These are phyloP conservation scores for Podarcis muralis DNA, from an alignment of 2,113 vertebrate species.

Conservation along the genomic window DNA sequence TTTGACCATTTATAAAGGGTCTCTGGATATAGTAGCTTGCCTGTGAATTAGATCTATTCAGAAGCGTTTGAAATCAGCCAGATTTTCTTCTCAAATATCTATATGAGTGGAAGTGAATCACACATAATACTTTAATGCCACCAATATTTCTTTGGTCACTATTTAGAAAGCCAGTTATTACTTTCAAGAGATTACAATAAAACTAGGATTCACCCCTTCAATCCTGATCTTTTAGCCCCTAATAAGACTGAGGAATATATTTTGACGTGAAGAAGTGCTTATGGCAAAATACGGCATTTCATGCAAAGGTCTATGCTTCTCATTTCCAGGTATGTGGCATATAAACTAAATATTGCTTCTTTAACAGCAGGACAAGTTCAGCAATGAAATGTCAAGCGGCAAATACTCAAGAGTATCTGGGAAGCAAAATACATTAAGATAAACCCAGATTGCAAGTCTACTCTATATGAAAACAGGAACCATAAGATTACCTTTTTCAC, in stretches of 20 bases:
- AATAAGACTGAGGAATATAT: background rate
- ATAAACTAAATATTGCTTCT: conserved; percentile 2
- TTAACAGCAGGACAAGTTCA: conserved; percentile 20
- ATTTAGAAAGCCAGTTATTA: background rate
- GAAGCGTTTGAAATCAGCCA: background rate
- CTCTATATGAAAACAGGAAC: conserved; percentile 14
- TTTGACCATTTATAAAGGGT: background rate
- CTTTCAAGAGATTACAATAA: conserved; percentile 13
- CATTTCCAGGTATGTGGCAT: conserved; percentile 10
- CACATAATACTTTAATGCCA: background rate
- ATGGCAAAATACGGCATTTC: conserved; percentile 19
- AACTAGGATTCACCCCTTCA: conserved; percentile 22
- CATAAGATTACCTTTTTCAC: conserved; percentile 31
- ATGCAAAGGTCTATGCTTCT: conserved; percentile 17
- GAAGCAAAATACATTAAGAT: background rate
- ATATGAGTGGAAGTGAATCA: background rate
- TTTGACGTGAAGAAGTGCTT: conserved; percentile 25
- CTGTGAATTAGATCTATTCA: background rate
- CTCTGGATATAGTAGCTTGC: background rate
- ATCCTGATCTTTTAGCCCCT: background rate
- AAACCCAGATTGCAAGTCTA: conserved; percentile 9
- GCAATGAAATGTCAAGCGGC: conserved; percentile 6
- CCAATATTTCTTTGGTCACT: background rate
- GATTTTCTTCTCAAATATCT: background rate
- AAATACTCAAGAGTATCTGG: background rate